Percentiles rank a stretch among this genome's conserved stretches.
phyloP scores from a whole-genome alignment of 2,888 invertebrate genomes.

The Acanthoscelides obtectus region DNA sequence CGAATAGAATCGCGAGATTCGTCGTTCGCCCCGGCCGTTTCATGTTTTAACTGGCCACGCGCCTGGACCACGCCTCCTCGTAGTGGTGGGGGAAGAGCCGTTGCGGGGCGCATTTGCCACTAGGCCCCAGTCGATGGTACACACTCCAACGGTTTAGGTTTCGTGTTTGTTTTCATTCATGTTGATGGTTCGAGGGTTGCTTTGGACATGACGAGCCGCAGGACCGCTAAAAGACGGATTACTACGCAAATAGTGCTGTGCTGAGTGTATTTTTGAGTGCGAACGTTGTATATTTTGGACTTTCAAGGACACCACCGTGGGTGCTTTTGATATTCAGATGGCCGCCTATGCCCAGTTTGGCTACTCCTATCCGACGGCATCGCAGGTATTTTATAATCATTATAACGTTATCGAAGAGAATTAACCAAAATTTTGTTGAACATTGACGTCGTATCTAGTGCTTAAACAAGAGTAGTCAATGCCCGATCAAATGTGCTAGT shows the following conservation, averaged over 20 bases:
- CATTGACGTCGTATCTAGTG: too few relatives aligned
- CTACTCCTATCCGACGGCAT: conserved; percentile 87
- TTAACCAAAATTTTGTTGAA: too few relatives aligned
- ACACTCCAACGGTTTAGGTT: conserved; percentile 41
- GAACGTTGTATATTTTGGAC: conserved; percentile 5
- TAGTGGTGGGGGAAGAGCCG: conserved; percentile 31
- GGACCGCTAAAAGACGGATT: conserved; percentile 32
- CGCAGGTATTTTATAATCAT: conserved; percentile 69
- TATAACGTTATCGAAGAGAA: too few relatives aligned
- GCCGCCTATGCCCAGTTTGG: conserved; percentile 90
- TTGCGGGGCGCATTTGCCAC: conserved; percentile 23
- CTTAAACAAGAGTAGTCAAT: too few relatives aligned
- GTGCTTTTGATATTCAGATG: conserved; percentile 41
- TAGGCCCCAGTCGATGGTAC: conserved; percentile 44
- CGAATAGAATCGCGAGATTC: conserved; percentile 31
- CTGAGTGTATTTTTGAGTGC: not conserved
- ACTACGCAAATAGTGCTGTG: conserved; percentile 7
- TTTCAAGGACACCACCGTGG: not conserved
- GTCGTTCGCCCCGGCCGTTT: conserved; percentile 35
- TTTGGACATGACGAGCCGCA: conserved; percentile 34
- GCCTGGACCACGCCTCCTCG: conserved; percentile 30
- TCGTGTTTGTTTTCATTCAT: conserved; percentile 36
- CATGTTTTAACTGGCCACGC: conserved; percentile 40
- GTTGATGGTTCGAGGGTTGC: conserved; percentile 12
- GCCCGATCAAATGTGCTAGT: too few relatives aligned